Evolutionary conservation across 2,888 invertebrate species (phyloP).

Genomic region (Tenthredo distinguenda): DNA sequence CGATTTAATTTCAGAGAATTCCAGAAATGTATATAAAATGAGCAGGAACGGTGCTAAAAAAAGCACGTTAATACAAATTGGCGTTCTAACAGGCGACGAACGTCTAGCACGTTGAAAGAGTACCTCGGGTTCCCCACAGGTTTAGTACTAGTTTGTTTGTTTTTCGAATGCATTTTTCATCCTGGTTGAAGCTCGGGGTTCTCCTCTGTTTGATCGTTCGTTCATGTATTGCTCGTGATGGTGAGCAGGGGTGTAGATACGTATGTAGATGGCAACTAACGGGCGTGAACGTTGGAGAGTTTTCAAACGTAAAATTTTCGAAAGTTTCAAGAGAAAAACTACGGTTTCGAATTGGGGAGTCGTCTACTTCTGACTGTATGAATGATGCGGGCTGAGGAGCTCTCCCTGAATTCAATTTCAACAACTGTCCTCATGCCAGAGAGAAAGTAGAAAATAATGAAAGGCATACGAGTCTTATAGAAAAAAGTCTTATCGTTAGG

Average conservation of each 20-base stretch:
- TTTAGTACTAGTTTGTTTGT: conserved; percentile 20
- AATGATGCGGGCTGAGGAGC: neutral
- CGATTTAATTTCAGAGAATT: neutral
- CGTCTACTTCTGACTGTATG: conserved; percentile 5
- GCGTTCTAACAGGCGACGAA: neutral
- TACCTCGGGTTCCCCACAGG: neutral
- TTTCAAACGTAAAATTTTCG: neutral
- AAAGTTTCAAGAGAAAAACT: conserved; percentile 1
- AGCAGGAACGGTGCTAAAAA: neutral
- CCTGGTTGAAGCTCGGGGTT: neutral
- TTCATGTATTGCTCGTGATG: neutral
- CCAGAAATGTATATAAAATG: neutral
- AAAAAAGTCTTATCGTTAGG: no score
- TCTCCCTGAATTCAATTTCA: neutral
- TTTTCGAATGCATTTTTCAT: conserved; percentile 40
- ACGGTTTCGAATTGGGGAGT: neutral
- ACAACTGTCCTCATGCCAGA: neutral
- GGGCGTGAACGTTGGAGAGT: neutral
- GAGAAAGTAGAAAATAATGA: neutral
- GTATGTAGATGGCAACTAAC: neutral
- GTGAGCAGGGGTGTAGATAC: neutral
- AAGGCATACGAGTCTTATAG: neutral
- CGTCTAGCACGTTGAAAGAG: neutral
- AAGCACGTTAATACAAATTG: conserved; percentile 4
- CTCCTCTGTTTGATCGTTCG: conserved; percentile 1